Base-by-base conservation (phyloP, 2,797 vertebrate genomes). In the Coccyzus lansbergi region DNA sequence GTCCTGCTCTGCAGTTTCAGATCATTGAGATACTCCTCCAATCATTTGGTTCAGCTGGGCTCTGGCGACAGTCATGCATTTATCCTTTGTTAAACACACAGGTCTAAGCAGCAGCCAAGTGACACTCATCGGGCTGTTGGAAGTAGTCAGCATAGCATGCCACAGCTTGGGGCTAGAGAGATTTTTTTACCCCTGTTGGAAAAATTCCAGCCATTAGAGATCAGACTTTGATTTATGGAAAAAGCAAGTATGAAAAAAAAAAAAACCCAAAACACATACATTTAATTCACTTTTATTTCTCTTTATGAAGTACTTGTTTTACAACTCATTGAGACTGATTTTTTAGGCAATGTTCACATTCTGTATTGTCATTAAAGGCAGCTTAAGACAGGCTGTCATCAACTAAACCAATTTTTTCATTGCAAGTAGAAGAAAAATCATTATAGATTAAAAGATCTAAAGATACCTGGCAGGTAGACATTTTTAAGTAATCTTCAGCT, bases 61-160 rank as follows among this genome's bases (percentile, higher is more conserved):
- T 52, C 55, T 69, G 59, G 46, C 69, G 87, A 59, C 49, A 68
- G 70, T 64, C 56, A 24, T 18, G 26, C 22, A 6, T 52, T 85
- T 31, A 42, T 77, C 33, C 51, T 49, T 64, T 51, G 46, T 40
- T 71, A 58, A 67, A 36, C 34, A 31, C 20, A 7, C 0, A 0
- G 20, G n/a, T 55, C 26, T 42, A 38, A 56, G 75, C 36, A 72
- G 69, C 49, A 71, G 65, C 38, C 34, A 59, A 74, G 76, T 38
- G 84, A 62, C 31, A 9, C 29, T 69, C n/a, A 7, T 21, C 55
- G 52, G 60, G 33, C 28, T 1, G 3, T 2, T 25, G 53, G 53
- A n/a, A 72, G 34, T 65, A 64, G 75, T 14, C 44, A n/a, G 55
- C 0, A 2, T 8, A 48, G 33, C 28, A 4, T 0, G 4, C 42